Percentiles rank a stretch among this genome's conserved stretches.
Conservation (phyloP, 2,888 invertebrate species). For the Cheilosia pagana region DNA sequence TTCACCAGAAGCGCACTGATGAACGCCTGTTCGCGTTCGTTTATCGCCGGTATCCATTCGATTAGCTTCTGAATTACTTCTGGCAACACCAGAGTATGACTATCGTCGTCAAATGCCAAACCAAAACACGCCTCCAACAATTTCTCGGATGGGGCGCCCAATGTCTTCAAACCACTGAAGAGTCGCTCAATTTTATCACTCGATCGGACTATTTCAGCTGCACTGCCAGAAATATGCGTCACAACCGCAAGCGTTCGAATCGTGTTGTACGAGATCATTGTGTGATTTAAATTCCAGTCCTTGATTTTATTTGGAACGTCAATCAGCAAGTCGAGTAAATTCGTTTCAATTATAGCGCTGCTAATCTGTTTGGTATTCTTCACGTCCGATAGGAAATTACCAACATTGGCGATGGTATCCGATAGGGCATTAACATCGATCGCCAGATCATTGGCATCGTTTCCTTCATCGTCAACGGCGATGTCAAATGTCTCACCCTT, state of each 20-base stretch:
- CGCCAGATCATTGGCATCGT: slow-evolving; percentile 77
- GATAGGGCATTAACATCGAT: slow-evolving; percentile 82
- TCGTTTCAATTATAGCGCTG: slow-evolving; percentile 82
- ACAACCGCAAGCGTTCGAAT: slow-evolving; percentile 80
- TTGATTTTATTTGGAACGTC: slow-evolving; percentile 81
- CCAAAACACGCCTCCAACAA: slow-evolving; percentile 84
- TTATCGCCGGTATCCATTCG: slow-evolving; percentile 84
- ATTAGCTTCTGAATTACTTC: slow-evolving; percentile 84
- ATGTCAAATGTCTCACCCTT: slow-evolving; percentile 80
- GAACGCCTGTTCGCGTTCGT: slow-evolving; percentile 82
- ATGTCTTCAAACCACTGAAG: slow-evolving; percentile 80
- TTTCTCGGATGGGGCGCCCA: slow-evolving; percentile 83
- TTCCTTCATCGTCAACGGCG: slow-evolving; percentile 77
- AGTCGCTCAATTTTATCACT: slow-evolving; percentile 79
- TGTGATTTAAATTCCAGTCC: slow-evolving; percentile 81
- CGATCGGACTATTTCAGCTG: slow-evolving; percentile 78
- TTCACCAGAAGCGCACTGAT: slow-evolving; percentile 82
- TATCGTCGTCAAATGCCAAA: slow-evolving; percentile 83
- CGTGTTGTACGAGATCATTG: slow-evolving; percentile 79
- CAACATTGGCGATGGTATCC: slow-evolving; percentile 81
- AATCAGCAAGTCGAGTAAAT: slow-evolving; percentile 82
- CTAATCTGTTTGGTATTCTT: slow-evolving; percentile 78
- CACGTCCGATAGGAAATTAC: slow-evolving; percentile 79
- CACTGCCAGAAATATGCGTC: slow-evolving; percentile 78
- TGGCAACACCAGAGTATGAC: slow-evolving; percentile 81